phyloP scores from a whole-genome alignment of 2,113 vertebrate species.

The Reinhardtius hippoglossoides region DNA sequence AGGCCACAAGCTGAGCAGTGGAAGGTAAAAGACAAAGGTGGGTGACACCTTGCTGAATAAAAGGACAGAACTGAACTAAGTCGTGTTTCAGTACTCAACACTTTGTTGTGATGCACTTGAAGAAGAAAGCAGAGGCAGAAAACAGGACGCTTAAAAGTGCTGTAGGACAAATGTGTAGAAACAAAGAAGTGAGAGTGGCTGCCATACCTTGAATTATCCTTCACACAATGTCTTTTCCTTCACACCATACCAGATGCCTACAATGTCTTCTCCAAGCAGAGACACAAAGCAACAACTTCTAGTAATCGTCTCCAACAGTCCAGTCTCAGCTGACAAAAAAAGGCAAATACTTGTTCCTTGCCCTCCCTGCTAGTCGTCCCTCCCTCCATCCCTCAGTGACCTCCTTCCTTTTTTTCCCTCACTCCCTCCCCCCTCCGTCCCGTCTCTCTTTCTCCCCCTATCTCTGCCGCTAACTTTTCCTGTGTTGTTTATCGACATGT shows the following conservation, averaged over 20 bases:
- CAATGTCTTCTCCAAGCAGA: constrained; percentile 37
- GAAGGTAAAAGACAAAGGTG: background rate
- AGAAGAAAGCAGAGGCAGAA: background rate
- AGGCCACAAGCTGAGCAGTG: background rate
- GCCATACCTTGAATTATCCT: constrained; percentile 65
- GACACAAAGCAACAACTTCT: constrained; percentile 54
- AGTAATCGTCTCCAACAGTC: constrained; percentile 55
- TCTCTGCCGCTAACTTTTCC: constrained; percentile 51
- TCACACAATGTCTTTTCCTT: constrained; percentile 47
- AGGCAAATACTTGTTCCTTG: constrained; percentile 65
- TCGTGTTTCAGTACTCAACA: background rate
- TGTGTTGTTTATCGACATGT: constrained; percentile 66
- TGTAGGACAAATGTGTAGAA: constrained; percentile 11
- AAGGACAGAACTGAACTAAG: background rate
- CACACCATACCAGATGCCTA: constrained; percentile 67
- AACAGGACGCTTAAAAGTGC: constrained; percentile 8
- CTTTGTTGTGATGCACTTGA: background rate
- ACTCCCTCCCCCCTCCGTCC: constrained; percentile 2
- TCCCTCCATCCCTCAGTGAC: constrained; percentile 69
- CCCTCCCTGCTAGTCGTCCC: constrained; percentile 62
- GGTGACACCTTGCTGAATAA: background rate
- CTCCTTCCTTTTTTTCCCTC: constrained; percentile 55
- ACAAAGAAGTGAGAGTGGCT: background rate
- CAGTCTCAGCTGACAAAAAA: constrained; percentile 67
- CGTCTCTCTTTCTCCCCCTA: constrained; percentile 37